A percentile compares a stretch with the other conserved stretches of the same genome.
Conservation (phyloP, 2,797 vertebrate genomes). For the Podarcis lilfordi region DNA sequence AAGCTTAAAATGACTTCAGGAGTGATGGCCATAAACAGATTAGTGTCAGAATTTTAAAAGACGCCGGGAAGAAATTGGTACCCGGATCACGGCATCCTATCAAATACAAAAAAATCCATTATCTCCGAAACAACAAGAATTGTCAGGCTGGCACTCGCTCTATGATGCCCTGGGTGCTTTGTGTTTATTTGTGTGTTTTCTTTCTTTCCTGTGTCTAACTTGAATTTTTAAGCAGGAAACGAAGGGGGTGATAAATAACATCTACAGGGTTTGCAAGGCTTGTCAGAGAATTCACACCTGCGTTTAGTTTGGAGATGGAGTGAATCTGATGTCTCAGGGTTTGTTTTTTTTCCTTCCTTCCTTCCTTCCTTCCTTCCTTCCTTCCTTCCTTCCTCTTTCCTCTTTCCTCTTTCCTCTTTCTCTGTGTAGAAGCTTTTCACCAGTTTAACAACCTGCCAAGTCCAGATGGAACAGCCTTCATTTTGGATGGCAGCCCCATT, state of each 20-base stretch:
- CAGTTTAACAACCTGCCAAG: not conserved
- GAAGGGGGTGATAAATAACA: not conserved
- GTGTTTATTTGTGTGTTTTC: not conserved
- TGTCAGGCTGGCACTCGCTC: not conserved
- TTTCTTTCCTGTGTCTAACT: not conserved
- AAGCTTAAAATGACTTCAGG: conserved; percentile 13
- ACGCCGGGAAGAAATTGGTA: not conserved
- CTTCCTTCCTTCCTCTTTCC: not conserved
- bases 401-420: no score
- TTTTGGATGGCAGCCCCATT: not conserved
- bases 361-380: no score
- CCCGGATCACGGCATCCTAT: not conserved
- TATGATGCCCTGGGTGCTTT: not conserved
- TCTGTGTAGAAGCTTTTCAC: not conserved
- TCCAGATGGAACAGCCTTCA: not conserved
- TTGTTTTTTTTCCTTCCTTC: not conserved
- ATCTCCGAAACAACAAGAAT: not conserved
- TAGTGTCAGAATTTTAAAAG: conserved; percentile 14
- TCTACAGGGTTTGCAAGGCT: not conserved
- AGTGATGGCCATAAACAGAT: conserved; percentile 13
- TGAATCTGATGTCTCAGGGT: not conserved
- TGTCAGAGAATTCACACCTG: not conserved
- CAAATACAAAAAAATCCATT: conserved; percentile 19
- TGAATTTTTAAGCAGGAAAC: conserved; percentile 1
- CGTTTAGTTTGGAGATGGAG: not conserved